Evolutionary conservation across 2,797 vertebrate species (phyloP).

Genomic region (Calcarius lapponicus): DNA sequence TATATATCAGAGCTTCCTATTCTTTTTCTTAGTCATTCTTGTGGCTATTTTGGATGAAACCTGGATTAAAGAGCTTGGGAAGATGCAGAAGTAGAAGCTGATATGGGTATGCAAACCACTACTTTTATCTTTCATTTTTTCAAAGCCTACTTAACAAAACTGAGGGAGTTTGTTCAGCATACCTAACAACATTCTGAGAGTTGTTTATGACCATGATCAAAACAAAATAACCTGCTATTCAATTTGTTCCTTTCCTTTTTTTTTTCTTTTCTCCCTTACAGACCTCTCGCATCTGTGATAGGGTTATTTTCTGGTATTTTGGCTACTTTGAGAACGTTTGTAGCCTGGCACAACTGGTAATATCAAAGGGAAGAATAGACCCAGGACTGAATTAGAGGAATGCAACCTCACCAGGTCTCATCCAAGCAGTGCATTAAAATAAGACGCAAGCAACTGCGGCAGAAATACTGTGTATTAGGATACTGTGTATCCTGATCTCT

Average conservation of each 20-base stretch:
- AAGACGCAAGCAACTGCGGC: neutral
- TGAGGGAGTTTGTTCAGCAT: neutral
- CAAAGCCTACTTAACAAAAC: neutral
- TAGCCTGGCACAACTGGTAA: constrained; percentile 27
- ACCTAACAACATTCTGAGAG: constrained; percentile 6
- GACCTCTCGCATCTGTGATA: constrained; percentile 38
- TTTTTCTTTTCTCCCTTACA: neutral
- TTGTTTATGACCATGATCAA: neutral
- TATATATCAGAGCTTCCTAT: neutral
- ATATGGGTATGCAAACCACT: neutral
- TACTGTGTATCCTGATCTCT: neutral
- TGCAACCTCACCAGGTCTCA: constrained; percentile 29
- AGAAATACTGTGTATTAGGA: neutral
- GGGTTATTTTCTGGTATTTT: neutral
- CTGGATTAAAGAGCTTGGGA: constrained; percentile 15
- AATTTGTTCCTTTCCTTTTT: neutral
- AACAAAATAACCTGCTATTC: neutral
- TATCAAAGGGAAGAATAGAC: constrained; percentile 50
- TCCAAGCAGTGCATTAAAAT: constrained; percentile 27
- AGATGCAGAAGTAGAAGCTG: neutral
- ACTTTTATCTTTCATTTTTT: neutral
- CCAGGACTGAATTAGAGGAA: constrained; percentile 33
- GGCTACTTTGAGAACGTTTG: constrained; percentile 20
- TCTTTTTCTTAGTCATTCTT: neutral
- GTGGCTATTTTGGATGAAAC: neutral